Percentiles rank a stretch among this genome's conserved stretches.
Evolutionary conservation across 2,797 vertebrate genomes (phyloP).

Genomic region (Poecilia velifera): DNA sequence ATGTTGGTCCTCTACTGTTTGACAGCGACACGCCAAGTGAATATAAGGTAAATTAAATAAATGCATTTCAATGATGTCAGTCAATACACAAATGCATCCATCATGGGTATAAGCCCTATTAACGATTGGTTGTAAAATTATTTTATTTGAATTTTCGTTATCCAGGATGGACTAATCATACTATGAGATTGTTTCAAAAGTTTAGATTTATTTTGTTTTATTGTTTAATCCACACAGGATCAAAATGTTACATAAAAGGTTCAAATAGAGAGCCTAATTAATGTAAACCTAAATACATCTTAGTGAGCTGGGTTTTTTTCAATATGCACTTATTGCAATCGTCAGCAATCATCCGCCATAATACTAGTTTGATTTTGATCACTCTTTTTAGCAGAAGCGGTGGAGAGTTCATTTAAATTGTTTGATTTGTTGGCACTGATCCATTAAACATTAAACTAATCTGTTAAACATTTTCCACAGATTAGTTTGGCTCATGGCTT

Average conservation of each 20-base stretch:
- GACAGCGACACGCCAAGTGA: slow-evolving; percentile 59
- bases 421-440: not conserved
- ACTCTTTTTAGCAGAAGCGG: too few species aligned
- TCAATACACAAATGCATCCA: not conserved
- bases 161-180: not conserved
- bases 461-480: not conserved
- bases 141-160: not conserved
- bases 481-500: not conserved
- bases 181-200: not conserved
- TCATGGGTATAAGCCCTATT: not conserved
- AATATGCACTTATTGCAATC: not conserved
- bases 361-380: not conserved
- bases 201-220: not conserved
- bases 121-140: not conserved
- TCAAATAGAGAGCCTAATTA: not conserved
- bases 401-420: not conserved
- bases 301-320: not conserved
- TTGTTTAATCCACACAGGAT: not conserved
- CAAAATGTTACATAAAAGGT: not conserved
- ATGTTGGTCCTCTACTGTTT: slow-evolving; percentile 87
- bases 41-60: slow-evolving; percentile 74
- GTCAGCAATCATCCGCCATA: not conserved
- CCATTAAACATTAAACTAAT: not conserved
- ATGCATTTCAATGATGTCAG: not conserved
- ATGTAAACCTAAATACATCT: not conserved